Evolutionary conservation across 2,797 vertebrate species (phyloP), one percentile per base, ranked within the genome.

Genomic region (Borostomias antarcticus): DNA sequence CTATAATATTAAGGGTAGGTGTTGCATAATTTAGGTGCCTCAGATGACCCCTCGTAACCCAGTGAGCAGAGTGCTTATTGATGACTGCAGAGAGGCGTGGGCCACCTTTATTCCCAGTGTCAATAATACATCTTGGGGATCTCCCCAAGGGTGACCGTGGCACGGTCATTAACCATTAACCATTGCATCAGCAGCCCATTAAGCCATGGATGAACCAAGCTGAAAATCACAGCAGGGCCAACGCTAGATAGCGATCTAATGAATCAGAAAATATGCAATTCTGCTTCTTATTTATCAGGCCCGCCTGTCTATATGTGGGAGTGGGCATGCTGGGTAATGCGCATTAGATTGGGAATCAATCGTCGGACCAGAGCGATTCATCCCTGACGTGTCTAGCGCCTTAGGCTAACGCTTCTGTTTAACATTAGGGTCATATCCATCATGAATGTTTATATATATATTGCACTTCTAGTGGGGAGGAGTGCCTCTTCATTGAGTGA

Each of bases 241-340:
- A 68, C 40, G 8, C 61, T 65, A 75, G 35, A 78, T 70, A 48
- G 57, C 57, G 23, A 54, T 79, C 60, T 76, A 70, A 84, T 83
- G 59, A 77, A 78, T 84, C 74, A 73, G 74, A 74, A 79, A 84
- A 79, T 77, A 63, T 66, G 65, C 69, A 50, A 35, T 74, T 78
- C 79, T 64, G 62, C 61, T 62, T 53, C 52, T 58, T 33, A 75
- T 84, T 72, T 68, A 62, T 85, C 73, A 70, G 15, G 29, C 8
- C 48, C 4, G 37, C 68, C 59, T 69, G 70, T 72, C 66, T 64
- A 21, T 58, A 66, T 58, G 53, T 68, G 68, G 64, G 64, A 45
- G 54, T 40, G 64, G 54, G 52, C 10, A 28, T 11, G 8, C 30
- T 11, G 37, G 40, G 64, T 54, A 47, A 58, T 29, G 61, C 47